Percentiles rank a stretch among this genome's conserved stretches.
Evolutionary conservation across 2,113 vertebrate genomes (phyloP).

Genomic region (Haemorhous mexicanus): DNA sequence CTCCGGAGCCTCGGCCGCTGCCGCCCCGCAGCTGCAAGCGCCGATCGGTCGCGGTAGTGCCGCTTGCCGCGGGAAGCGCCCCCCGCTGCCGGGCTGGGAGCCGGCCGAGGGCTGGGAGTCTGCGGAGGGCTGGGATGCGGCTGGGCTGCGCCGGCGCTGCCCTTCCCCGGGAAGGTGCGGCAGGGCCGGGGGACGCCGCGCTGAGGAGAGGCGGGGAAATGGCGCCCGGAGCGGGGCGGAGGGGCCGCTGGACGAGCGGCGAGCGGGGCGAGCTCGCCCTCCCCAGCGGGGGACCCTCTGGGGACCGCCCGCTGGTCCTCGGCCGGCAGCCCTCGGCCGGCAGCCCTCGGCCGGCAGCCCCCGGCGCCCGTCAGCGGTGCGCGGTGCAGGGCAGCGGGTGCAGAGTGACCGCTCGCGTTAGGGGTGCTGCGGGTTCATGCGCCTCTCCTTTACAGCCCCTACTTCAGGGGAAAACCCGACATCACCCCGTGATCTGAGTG

Average conservation of each 20-base stretch:
- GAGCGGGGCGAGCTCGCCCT: background rate
- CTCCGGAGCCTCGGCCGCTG: background rate
- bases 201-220: constrained; percentile 32
- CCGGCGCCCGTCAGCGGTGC: background rate
- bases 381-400: background rate
- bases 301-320: background rate
- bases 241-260: background rate
- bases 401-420: background rate
- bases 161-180: background rate
- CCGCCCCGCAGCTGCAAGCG: background rate
- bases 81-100: background rate
- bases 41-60: background rate
- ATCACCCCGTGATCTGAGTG: accelerated
- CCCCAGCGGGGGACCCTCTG: background rate
- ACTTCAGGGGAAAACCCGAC: background rate
- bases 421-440: accelerated
- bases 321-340: background rate
- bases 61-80: background rate
- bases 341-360: background rate
- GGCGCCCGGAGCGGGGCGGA: background rate
- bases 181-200: background rate
- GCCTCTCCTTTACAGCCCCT: background rate
- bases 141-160: background rate
- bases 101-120: background rate
- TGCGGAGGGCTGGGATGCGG: background rate